phyloP scores from a whole-genome alignment of 2,113 vertebrate genomes.

The Corapipo altera region DNA sequence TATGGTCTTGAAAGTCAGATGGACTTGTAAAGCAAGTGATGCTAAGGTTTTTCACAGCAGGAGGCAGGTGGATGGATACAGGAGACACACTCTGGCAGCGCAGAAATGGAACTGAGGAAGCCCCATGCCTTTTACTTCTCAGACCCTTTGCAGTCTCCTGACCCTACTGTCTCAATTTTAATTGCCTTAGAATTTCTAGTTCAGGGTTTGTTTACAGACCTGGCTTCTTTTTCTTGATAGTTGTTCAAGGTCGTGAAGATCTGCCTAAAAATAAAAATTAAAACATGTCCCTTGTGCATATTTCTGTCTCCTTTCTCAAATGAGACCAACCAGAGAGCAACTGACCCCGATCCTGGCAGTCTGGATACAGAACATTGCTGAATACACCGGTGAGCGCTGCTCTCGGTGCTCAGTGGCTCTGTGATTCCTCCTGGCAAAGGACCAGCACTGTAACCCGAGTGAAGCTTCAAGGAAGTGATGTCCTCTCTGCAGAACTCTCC shows the following conservation, averaged over 20 bases:
- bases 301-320: constrained; percentile 47
- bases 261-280: constrained; percentile 59
- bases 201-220: constrained; percentile 12
- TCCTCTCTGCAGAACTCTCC: not conserved
- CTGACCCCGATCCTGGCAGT: not conserved
- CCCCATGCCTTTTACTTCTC: not conserved
- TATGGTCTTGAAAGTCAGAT: not conserved
- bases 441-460: not conserved
- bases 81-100: not conserved
- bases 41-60: not conserved
- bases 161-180: not conserved
- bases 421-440: not conserved
- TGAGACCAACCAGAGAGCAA: constrained; percentile 17
- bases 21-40: not conserved
- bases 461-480: not conserved
- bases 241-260: constrained; percentile 39
- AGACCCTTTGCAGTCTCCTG: not conserved
- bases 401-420: not conserved
- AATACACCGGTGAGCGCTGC: not conserved
- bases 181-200: constrained; percentile 16
- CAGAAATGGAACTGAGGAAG: not conserved
- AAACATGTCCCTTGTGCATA: not conserved
- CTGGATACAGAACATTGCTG: not conserved
- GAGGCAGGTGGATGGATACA: not conserved
- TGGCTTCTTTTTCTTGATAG: not conserved